Conservation (phyloP, 2,888 invertebrate genomes). For the Xylota sylvarum region DNA sequence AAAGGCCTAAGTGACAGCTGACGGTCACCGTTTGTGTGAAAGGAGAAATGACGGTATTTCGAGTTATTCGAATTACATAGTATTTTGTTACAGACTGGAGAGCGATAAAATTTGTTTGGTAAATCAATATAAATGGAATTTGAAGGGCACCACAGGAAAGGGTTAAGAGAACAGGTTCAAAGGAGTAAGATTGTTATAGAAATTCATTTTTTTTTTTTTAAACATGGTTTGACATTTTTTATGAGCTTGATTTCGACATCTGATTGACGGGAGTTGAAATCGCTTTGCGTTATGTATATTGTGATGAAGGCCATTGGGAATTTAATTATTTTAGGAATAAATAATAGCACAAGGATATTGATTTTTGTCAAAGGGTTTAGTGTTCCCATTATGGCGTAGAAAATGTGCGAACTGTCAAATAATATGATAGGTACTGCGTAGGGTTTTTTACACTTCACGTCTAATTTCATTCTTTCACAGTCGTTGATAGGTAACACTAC, state of each 20-base stretch:
- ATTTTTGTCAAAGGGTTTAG: too few relatives aligned
- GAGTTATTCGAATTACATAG: conserved; percentile 13
- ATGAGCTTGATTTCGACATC: conserved; percentile 31
- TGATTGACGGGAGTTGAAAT: conserved; percentile 29
- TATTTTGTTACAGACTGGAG: conserved; percentile 33
- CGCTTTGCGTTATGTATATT: neutral
- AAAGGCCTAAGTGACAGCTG: conserved; percentile 24
- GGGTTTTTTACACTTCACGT: too few relatives aligned
- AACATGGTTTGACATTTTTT: conserved; percentile 9
- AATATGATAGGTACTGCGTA: too few relatives aligned
- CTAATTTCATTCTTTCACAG: too few relatives aligned
- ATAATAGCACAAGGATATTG: too few relatives aligned
- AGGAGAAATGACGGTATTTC: neutral
- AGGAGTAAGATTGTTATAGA: conserved; percentile 6
- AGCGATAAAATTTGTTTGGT: conserved; percentile 18
- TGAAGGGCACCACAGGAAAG: conserved; percentile 53
- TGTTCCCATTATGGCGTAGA: too few relatives aligned
- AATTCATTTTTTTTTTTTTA: neutral
- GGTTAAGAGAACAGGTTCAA: conserved; percentile 34
- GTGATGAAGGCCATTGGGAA: neutral
- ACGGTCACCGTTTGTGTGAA: neutral
- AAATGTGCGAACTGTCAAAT: too few relatives aligned
- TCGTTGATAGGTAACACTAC: too few relatives aligned
- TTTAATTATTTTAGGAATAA: neutral
- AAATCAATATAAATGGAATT: conserved; percentile 64